These are phyloP conservation scores for Herpailurus yagouaroundi DNA, from an alignment of 2,113 vertebrate species.

Conservation along the genomic window DNA sequence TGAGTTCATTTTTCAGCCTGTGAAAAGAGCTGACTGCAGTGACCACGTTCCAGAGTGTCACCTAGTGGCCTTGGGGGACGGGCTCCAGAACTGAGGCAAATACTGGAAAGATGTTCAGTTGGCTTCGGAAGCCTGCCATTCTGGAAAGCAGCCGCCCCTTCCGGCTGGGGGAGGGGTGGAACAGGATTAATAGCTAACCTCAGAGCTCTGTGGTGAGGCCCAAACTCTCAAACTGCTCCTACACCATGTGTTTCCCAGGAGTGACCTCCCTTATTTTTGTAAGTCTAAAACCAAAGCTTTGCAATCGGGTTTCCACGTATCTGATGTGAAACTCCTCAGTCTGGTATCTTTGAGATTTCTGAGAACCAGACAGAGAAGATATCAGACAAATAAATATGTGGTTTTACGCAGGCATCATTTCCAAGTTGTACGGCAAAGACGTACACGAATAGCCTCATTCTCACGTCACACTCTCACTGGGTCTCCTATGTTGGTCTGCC, in stretches of 20 bases:
- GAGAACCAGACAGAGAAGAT: not conserved
- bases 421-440: not conserved
- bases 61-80: constrained; percentile 36
- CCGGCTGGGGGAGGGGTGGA: no score
- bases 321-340: not conserved
- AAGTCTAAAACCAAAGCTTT: not conserved
- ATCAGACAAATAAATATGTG: not conserved
- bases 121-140: not conserved
- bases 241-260: not conserved
- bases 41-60: constrained; percentile 40
- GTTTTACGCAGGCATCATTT: not conserved
- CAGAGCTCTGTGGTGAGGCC: not conserved
- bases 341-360: not conserved
- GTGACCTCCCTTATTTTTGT: not conserved
- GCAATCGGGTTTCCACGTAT: not conserved
- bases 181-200: not conserved
- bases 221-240: no score
- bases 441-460: not conserved
- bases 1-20: not conserved
- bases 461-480: not conserved
- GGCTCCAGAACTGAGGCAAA: not conserved
- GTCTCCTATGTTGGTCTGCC: not conserved
- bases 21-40: not conserved
- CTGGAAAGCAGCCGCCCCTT: not conserved
- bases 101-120: not conserved